Evolutionary conservation across 1,140 invertebrate genomes (phyloP), one percentile per base, ranked within the genome.

Genomic region (Propsilocerus akamusi): DNA sequence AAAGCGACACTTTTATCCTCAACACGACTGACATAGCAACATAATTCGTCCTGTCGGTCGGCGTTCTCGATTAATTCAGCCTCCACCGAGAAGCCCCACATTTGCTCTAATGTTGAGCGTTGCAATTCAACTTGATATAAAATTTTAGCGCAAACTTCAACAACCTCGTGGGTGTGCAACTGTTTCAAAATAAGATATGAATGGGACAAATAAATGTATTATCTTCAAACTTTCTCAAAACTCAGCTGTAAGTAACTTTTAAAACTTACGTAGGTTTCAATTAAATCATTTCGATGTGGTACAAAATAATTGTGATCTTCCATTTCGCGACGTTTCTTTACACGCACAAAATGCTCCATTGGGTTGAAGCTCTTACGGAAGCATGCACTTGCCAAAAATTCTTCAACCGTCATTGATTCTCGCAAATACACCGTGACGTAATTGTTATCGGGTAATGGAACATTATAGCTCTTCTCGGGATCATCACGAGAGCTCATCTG

Each of bases 11-110:
- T 90, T 59, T 92, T 87, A 59, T 93, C 88, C 65, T 93, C 89
- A 48, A 97, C 91, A 46, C 92, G 76, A 66, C 87, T 91, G 56
- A 97, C 89, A 68, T 95, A 97, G 66, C 94, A 94, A 66, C 91
- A 92, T 32, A 97, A 77, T 66, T 97, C 92, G 65, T 97, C 93
- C 65, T 97, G 92, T 41, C 88, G 72, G 64, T 97, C 92, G 12
- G 86, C 81, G 68, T 96, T 95, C 68, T 96, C 92, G 51, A 94
- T 91, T 46, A 97, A 73, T 67, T 97, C 93, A 4, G 93, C 93
- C 66, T 97, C 94, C 23, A 97, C 91, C 51, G 87, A 91, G 69
- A 97, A 94, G 52, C 94, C 94, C 86, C 93, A 97, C 86, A 93
- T 91, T 65, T 92, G 88, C 57, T 94, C 90, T 54, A 92, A 71